Base-by-base conservation (phyloP, 2,113 vertebrate genomes). In the Engraulis encrasicolus region DNA sequence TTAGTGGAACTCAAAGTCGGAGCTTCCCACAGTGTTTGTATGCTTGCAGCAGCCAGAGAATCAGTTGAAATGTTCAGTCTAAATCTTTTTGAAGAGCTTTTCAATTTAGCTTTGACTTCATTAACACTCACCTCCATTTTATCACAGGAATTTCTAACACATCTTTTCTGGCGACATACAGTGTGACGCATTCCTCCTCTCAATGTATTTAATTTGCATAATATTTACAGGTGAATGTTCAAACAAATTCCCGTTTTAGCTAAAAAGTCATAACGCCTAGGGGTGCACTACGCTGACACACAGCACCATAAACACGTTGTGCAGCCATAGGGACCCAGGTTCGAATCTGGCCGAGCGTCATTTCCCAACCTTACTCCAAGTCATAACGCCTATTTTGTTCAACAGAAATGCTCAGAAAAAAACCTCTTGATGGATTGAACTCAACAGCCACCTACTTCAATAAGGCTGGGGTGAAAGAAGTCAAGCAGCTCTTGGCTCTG, bases 401-500 rank as follows among this genome's bases (percentile, higher is more conserved):
- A 71, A 14, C 11, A 31, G 11, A 14, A 31, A 4, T 6, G 2
- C 66, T 34, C 61, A 5, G 14, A 15, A 3, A 12, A 31, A 31
- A 74, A 14, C 66, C n/a, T 74, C 23, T n/a, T 74, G 66, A 74
- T 36, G 66, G 66, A 74, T 74, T 34, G 66, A 34, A 14, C 12
- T 74, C 66, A 74, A 74, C 66, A 31, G 66, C 66, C 66, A 74
- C 66, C 34, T 34, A 74, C 34, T 74, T 74, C 31, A 36, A 31
- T 74, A 27, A 74, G 66, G 66, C 3, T 14, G 17, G 27, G 66
- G 27, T 15, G 9, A 74, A 34, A 14, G 66, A 74, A 34, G 66
- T 74, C 66, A 34, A 74, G 66, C 31, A n/a, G 66, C 0, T 74
- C 66, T 36, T 74, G 66, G 66, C 66, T 74, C 18, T 11, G 17